Conservation (phyloP, 2,888 invertebrate species). For the Euzophera pinguis region DNA sequence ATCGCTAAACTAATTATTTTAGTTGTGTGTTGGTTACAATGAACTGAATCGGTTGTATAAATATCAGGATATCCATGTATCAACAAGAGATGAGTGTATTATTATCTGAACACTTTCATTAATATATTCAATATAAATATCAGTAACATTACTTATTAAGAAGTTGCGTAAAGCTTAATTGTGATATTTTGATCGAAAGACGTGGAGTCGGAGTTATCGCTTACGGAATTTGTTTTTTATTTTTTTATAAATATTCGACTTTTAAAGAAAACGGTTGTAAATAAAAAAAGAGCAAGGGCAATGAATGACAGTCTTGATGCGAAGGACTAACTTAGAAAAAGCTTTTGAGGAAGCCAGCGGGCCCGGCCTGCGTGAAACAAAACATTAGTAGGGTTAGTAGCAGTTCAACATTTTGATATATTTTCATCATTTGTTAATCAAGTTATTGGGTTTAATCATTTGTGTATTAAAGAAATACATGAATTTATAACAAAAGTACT, state of each 20-base stretch:
- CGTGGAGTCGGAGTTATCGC: slow-evolving; percentile 55
- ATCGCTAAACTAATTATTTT: slow-evolving; percentile 70
- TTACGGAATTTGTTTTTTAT: slow-evolving; percentile 42
- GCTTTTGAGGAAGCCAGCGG: slow-evolving; percentile 96
- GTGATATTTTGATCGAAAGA: slow-evolving; percentile 41
- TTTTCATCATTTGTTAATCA: neutral
- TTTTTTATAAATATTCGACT: slow-evolving; percentile 37
- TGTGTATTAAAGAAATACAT: neutral
- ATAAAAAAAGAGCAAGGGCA: slow-evolving; percentile 67
- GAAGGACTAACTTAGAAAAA: slow-evolving; percentile 88
- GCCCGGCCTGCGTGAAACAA: slow-evolving; percentile 86
- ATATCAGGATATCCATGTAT: slow-evolving; percentile 48
- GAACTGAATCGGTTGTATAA: slow-evolving; percentile 44
- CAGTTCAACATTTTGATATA: neutral
- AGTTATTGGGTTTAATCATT: too few species aligned
- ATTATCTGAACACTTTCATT: slow-evolving; percentile 74
- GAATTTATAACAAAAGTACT: neutral
- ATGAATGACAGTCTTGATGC: slow-evolving; percentile 76
- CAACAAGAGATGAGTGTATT: slow-evolving; percentile 55
- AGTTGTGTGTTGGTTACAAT: slow-evolving; percentile 71
- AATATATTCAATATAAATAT: slow-evolving; percentile 61
- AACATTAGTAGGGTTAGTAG: slow-evolving; percentile 44
- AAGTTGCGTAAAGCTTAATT: slow-evolving; percentile 41
- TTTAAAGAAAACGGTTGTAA: slow-evolving; percentile 52
- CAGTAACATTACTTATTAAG: slow-evolving; percentile 55